Base-by-base conservation (phyloP, 2,113 vertebrate species). In the Thomomys bottae region DNA sequence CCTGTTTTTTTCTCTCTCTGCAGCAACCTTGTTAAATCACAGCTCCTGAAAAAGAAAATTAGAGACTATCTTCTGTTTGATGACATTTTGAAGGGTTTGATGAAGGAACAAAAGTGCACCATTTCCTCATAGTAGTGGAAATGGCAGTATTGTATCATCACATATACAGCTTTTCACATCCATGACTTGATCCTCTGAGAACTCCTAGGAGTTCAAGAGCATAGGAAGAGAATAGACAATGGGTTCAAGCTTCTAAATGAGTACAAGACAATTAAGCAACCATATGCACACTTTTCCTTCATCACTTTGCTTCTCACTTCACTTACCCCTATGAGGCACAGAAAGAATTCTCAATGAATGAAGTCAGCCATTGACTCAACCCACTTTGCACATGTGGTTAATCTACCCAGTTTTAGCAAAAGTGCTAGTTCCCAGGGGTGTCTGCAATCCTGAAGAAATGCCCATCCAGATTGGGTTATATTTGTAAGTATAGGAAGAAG, bases 1-100 rank as follows among this genome's bases (percentile, higher is more conserved):
- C 42, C 73, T 54, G n/a, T n/a, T 12, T 1, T 71, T 96, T 96
- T 88, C 90, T 24, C 92, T 88, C 95, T 94, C 80, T 92, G 87
- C 87, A 96, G 96, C 92, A 96, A 54, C 15, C 49, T 92, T 93
- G 89, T 96, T 96, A 97, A 98, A 92, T 94, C 93, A 89, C 86
- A 96, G 97, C 96, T 97, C 96, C 97, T 96, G 97, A 97, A 97
- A 96, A 97, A 96, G 88, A 92, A 96, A 87, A 89, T 81, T 88
- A 82, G 96, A 97, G 96, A 97, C 61, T 4, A 91, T 3, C 20
- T 28, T 23, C 28, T 72, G 28, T 66, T 71, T 32, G 28, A 73
- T 40, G 36, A 61, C 12, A 24, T 59, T 59, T 67, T 67, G 66
- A 14, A 87, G 89, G 34, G 94, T 93, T 88, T 86, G 73, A 72